Evolutionary conservation across 2,113 vertebrate genomes (phyloP).

Genomic region (Brachyhypopomus occidentalis): DNA sequence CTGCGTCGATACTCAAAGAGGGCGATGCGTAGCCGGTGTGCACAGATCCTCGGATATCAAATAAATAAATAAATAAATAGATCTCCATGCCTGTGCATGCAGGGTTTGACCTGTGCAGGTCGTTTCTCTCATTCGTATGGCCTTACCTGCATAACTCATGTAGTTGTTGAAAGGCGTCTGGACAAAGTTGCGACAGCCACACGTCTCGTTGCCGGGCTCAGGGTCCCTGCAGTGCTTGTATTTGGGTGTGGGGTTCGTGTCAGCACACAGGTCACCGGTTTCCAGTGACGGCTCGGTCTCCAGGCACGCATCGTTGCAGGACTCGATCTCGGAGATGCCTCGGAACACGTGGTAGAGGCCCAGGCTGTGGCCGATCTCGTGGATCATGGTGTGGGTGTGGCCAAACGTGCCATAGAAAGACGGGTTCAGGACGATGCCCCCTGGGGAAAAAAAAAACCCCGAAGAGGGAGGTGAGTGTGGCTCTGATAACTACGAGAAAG

Average conservation of each 20-base stretch:
- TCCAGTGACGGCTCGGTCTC: constrained; percentile 95
- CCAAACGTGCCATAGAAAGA: constrained; percentile 94
- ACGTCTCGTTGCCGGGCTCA: constrained; percentile 90
- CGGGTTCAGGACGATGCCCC: constrained; percentile 95
- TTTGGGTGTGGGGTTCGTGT: constrained; percentile 95
- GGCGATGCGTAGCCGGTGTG: too few relatives aligned
- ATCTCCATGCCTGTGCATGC: too few relatives aligned
- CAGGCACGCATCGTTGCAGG: constrained; percentile 94
- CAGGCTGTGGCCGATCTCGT: constrained; percentile 95
- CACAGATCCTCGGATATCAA: too few relatives aligned
- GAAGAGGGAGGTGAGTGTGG: not conserved
- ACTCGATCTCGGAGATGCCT: constrained; percentile 95
- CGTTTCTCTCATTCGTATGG: too few relatives aligned
- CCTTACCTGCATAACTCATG: constrained; percentile 96
- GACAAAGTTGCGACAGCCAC: constrained; percentile 85
- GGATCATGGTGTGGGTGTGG: constrained; percentile 98
- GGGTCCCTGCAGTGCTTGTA: constrained; percentile 93
- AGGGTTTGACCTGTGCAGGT: too few relatives aligned
- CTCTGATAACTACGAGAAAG: not conserved
- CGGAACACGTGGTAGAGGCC: constrained; percentile 97
- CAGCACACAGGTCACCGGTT: constrained; percentile 93
- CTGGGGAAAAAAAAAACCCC: constrained; percentile 61
- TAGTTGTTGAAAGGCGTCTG: constrained; percentile 96
- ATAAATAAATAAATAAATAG: too few relatives aligned
- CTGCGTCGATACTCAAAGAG: too few relatives aligned